These are phyloP conservation scores for Nemotelus pantherinus DNA, from an alignment of 2,888 invertebrate genomes.

Conservation along the genomic window DNA sequence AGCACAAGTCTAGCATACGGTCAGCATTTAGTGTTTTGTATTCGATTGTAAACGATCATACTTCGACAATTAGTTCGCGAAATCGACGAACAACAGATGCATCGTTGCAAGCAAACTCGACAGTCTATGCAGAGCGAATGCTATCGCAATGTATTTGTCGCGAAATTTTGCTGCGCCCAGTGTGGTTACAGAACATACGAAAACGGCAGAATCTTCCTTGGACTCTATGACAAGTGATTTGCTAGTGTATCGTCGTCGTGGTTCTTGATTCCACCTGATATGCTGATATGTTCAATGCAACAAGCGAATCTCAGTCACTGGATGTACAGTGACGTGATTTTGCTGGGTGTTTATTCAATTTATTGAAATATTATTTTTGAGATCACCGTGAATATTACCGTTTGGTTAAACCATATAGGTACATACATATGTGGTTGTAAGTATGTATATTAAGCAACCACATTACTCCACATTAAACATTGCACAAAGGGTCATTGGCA, in stretches of 20 bases:
- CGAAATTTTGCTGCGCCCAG: constrained; percentile 7
- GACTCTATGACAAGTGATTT: neutral
- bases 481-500: constrained; percentile 55
- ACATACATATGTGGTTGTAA: neutral
- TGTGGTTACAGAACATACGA: too few relatives aligned
- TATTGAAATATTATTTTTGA: constrained; percentile 35
- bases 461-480: constrained; percentile 47
- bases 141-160: neutral
- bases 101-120: too few relatives aligned
- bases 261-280: too few relatives aligned
- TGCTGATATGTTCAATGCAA: neutral
- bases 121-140: too few relatives aligned
- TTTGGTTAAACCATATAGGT: neutral
- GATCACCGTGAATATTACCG: constrained; percentile 10
- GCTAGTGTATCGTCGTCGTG: too few relatives aligned
- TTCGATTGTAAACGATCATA: neutral
- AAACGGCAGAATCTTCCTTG: neutral
- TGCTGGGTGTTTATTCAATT: neutral
- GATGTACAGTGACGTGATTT: too few relatives aligned
- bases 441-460: constrained; percentile 3
- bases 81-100: too few relatives aligned
- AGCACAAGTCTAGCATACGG: constrained; percentile 26
- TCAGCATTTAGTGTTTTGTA: neutral
- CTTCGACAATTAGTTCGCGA: neutral
- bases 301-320: too few relatives aligned